Evolutionary conservation across 2,888 invertebrate species (phyloP).

Genomic region (Nezara viridula): DNA sequence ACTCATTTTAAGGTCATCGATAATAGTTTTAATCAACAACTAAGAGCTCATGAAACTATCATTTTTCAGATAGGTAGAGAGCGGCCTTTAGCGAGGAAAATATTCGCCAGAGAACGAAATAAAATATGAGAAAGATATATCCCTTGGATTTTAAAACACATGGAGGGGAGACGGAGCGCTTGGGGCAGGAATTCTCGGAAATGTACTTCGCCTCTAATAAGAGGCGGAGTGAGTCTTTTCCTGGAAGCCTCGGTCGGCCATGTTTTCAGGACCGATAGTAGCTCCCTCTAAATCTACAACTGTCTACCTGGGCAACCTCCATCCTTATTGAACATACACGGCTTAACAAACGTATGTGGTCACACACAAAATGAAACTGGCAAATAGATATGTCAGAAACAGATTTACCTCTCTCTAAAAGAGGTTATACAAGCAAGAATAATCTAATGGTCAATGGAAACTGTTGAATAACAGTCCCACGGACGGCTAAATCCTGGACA

Average conservation of each 20-base stretch:
- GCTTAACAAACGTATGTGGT: not conserved
- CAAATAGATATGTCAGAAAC: not conserved
- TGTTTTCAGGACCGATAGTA: conserved; percentile 51
- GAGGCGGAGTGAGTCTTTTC: conserved; percentile 55
- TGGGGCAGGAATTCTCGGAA: conserved; percentile 53
- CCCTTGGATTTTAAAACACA: conserved; percentile 15
- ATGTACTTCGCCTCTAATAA: conserved; percentile 55
- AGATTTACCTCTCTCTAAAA: not conserved
- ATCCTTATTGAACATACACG: conserved; percentile 10
- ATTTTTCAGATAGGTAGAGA: not conserved
- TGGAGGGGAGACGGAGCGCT: conserved; percentile 22
- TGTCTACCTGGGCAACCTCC: conserved; percentile 41
- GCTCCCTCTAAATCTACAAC: conserved; percentile 52
- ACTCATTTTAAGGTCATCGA: not conserved
- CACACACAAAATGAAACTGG: not conserved
- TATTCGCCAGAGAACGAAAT: not conserved
- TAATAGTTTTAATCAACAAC: not conserved
- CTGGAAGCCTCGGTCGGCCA: conserved; percentile 34
- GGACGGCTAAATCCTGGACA: not conserved
- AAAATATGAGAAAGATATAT: conserved; percentile 22
- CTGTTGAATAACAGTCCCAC: not conserved
- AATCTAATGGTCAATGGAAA: not conserved
- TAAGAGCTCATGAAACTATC: not conserved
- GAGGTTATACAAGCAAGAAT: not conserved
- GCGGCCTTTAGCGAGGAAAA: not conserved